A percentile compares a stretch with the other conserved stretches of the same genome.
These are phyloP conservation scores for Pemphredon lugubris DNA, from an alignment of 2,888 invertebrate genomes.

Conservation along the genomic window DNA sequence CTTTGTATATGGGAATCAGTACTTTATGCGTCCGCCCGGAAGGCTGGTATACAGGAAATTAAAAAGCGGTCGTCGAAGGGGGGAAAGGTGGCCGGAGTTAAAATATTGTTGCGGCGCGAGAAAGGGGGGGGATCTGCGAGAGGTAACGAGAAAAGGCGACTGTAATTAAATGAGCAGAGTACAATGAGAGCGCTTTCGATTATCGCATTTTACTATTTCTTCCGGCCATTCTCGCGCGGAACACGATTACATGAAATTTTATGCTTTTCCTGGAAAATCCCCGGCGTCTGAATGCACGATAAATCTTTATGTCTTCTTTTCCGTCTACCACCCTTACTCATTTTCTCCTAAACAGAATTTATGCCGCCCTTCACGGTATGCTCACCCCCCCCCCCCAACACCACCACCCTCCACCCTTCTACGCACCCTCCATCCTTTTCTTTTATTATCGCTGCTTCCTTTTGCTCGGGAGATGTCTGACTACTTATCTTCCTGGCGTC, in stretches of 20 bases:
- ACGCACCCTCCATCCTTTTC: too few species aligned
- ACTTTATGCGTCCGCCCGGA: too few species aligned
- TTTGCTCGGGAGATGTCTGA: constrained; percentile 31
- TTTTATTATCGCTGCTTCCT: constrained; percentile 16
- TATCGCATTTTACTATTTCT: constrained; percentile 17
- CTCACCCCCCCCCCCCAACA: background rate
- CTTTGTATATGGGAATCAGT: too few species aligned
- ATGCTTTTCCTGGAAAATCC: constrained; percentile 18
- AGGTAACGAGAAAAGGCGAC: background rate
- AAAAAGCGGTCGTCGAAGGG: background rate
- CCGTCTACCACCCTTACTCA: constrained; percentile 15
- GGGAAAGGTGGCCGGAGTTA: background rate
- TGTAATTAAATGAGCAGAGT: background rate
- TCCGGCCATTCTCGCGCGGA: background rate
- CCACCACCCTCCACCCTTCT: too few species aligned
- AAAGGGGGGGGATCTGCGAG: background rate
- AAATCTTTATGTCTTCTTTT: constrained; percentile 27
- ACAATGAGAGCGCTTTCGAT: constrained; percentile 11
- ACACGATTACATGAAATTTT: constrained; percentile 43
- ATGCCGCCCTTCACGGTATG: constrained; percentile 20
- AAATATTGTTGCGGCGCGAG: background rate
- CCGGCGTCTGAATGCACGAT: constrained; percentile 37
- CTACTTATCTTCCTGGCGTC: constrained; percentile 42
- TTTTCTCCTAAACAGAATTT: constrained; percentile 49
- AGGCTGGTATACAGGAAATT: constrained; percentile 9